Base-by-base conservation (phyloP, 2,888 invertebrate genomes). In the Tholera decimalis region DNA sequence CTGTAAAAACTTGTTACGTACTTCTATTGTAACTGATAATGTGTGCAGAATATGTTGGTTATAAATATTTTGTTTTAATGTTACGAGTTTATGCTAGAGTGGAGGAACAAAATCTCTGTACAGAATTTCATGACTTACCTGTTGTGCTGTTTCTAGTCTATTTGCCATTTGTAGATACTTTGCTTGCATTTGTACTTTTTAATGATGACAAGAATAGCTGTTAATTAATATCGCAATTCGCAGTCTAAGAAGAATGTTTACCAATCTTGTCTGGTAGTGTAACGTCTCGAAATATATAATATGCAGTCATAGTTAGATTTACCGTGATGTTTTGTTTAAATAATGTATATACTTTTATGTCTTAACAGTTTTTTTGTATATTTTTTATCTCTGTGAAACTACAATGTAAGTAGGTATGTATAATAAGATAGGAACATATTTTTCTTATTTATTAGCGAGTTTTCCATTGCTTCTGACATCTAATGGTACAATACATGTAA, bases 101-200 rank as follows among this genome's bases (percentile, higher is more conserved):
- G 74, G 76, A 58, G 77, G 79, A 73, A 70, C 39, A 44, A 68
- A 84, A 87, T 87, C 87, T 87, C 82, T 69, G 63, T 73, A 63
- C 59, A 61, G 68, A 77, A 80, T 61, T 57, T 61, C 76, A 74
- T 56, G 53, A 59, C 35, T 41, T 59, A 43, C 1, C 4, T 18
- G 70, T 63, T 65, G 64, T 76, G 72, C 68, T 77, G 33, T 69
- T 79, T 83, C 86, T 85, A 85, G 86, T 84, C 83, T 73, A 65
- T 74, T 74, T 53, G 61, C 70, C 73, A 75, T 73, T 77, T 39
- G 39, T 66, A 72, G 49, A 49, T 56, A 49, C 41, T 64, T 59
- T 60, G 41, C 58, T 73, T 64, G 62, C 39, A 47, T 43, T 55
- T 65, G 26, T 51, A 56, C 33, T 15, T 67, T 49, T 41, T 59